phyloP scores from a whole-genome alignment of 2,888 invertebrate genomes.

The Plusia festucae region DNA sequence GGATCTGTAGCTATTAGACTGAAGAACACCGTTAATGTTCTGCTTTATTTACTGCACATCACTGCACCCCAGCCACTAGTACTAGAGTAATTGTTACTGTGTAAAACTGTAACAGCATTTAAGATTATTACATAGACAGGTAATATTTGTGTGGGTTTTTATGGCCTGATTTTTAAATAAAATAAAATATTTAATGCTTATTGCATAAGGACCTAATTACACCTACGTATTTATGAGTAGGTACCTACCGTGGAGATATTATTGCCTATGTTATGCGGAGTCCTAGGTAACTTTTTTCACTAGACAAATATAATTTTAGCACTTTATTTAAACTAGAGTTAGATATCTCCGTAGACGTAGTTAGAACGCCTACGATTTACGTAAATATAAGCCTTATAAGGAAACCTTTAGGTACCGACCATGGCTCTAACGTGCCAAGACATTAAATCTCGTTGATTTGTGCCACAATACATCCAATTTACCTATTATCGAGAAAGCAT shows the following conservation, averaged over 20 bases:
- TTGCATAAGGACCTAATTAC: too few species aligned
- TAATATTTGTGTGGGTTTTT: background rate
- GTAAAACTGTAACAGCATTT: background rate
- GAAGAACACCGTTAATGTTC: conserved; percentile 77
- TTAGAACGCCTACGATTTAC: background rate
- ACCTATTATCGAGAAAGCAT: conserved; percentile 46
- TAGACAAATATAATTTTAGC: too few species aligned
- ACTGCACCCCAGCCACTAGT: conserved; percentile 12
- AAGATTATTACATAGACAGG: background rate
- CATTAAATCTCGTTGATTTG: conserved; percentile 16
- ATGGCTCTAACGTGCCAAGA: background rate
- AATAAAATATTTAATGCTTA: too few species aligned
- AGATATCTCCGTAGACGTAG: too few species aligned
- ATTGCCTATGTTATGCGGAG: too few species aligned
- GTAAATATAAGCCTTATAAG: background rate
- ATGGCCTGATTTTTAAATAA: background rate
- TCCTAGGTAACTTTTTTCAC: background rate
- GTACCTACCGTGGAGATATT: too few species aligned
- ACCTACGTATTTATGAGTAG: too few species aligned
- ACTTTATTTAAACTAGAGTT: too few species aligned
- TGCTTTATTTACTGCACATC: conserved; percentile 76
- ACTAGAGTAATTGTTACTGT: conserved; percentile 6
- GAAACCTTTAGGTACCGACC: background rate
- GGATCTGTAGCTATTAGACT: conserved; percentile 74
- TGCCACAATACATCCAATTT: conserved; percentile 21